phyloP scores from a whole-genome alignment of 2,888 invertebrate species.

The Caenorhabditis sp. region DNA sequence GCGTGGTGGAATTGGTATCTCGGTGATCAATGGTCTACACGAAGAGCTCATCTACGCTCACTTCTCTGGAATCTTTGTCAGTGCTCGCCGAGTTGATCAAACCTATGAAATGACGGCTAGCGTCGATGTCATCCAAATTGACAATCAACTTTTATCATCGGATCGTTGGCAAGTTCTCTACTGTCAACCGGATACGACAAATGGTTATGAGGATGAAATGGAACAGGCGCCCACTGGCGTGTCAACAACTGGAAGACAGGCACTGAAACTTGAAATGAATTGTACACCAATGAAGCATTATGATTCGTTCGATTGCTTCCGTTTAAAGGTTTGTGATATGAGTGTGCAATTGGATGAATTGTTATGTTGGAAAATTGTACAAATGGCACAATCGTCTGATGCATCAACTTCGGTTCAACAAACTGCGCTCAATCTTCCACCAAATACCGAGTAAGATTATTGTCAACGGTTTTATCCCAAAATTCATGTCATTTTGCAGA shows the following conservation, averaged over 20 bases:
- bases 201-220: constrained; percentile 70
- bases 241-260: constrained; percentile 74
- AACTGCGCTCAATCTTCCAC: constrained; percentile 53
- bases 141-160: constrained; percentile 87
- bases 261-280: constrained; percentile 83
- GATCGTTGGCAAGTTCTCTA: constrained; percentile 86
- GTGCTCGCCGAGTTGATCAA: constrained; percentile 84
- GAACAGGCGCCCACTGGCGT: constrained; percentile 44
- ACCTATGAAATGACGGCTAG: constrained; percentile 77
- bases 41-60: constrained; percentile 73
- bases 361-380: constrained; percentile 79
- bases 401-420: constrained; percentile 57
- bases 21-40: constrained; percentile 70
- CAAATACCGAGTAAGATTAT: constrained; percentile 52
- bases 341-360: constrained; percentile 88
- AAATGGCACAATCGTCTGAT: constrained; percentile 68
- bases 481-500: constrained; percentile 3
- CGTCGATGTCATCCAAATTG: constrained; percentile 84
- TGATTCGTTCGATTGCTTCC: constrained; percentile 87
- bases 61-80: constrained; percentile 75
- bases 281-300: constrained; percentile 79
- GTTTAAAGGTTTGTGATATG: constrained; percentile 83
- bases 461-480: neutral
- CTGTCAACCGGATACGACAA: constrained; percentile 75
- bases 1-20: constrained; percentile 72